Percentiles rank a stretch among this genome's conserved stretches.
Conservation (phyloP, 2,888 invertebrate genomes). For the Melieria crassipennis region DNA sequence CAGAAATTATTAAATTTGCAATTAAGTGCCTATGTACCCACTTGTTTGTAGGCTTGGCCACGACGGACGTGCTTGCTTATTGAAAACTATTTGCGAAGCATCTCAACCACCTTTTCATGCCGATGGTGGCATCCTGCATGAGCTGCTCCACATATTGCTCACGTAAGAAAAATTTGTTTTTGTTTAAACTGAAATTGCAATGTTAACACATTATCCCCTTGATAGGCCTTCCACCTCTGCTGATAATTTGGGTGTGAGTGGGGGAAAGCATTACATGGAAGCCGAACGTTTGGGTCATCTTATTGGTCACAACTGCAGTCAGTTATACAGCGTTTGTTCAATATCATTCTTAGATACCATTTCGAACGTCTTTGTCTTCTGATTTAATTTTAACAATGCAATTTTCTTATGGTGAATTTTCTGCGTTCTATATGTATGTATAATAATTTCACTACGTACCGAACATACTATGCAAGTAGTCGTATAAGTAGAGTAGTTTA, state of each 20-base stretch:
- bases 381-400: no score
- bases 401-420: no score
- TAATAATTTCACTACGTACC: background rate
- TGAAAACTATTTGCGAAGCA: conserved; percentile 7
- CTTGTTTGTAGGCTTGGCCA: background rate
- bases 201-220: background rate
- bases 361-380: background rate
- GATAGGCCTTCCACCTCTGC: background rate
- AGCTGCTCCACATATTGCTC: background rate
- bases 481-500: no score
- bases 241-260: background rate
- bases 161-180: background rate
- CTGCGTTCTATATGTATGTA: no score
- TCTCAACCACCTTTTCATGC: background rate
- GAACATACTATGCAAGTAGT: background rate
- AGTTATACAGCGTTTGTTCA: background rate
- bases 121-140: background rate
- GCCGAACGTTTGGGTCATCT: background rate
- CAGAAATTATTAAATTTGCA: background rate
- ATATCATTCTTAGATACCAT: background rate
- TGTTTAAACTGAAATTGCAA: background rate
- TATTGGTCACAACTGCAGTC: background rate
- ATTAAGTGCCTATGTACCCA: background rate
- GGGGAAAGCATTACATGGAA: background rate
- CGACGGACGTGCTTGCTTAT: background rate